Evolutionary conservation across 2,888 invertebrate species (phyloP).

Genomic region (Lamellibrachia columna): DNA sequence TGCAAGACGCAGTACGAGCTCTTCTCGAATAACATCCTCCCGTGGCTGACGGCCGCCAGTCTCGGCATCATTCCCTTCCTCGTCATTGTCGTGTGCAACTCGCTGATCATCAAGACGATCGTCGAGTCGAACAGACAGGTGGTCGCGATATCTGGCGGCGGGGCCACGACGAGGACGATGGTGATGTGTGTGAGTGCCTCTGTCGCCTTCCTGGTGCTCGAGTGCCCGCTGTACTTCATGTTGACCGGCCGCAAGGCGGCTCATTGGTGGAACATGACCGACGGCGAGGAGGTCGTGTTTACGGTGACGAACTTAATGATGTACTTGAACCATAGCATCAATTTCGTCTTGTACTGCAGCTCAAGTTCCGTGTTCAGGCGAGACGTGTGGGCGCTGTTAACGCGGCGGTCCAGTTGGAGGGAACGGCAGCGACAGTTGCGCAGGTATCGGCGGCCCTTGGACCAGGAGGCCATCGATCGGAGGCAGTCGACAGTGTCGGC

Average conservation of each 20-base stretch:
- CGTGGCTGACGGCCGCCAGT: slow-evolving; percentile 41
- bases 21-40: slow-evolving; percentile 41
- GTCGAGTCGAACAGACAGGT: slow-evolving; percentile 18
- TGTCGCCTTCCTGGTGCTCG: slow-evolving; percentile 41
- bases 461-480: not conserved
- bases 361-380: slow-evolving; percentile 40
- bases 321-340: slow-evolving; percentile 42
- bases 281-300: slow-evolving; percentile 38
- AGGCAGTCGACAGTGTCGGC: not conserved
- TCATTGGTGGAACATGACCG: slow-evolving; percentile 34
- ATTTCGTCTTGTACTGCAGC: slow-evolving; percentile 44
- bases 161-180: slow-evolving; percentile 41
- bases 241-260: slow-evolving; percentile 38
- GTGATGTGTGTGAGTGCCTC: slow-evolving; percentile 44
- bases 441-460: not conserved
- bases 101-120: slow-evolving; percentile 39
- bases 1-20: slow-evolving; percentile 36
- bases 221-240: slow-evolving; percentile 42
- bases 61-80: slow-evolving; percentile 38
- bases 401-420: not conserved
- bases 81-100: slow-evolving; percentile 40
- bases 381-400: slow-evolving; percentile 36
- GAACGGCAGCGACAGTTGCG: not conserved
- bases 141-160: slow-evolving; percentile 17
- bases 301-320: slow-evolving; percentile 41